Conservation (phyloP, 2,113 vertebrate genomes). For the Vulpes lagopus region DNA sequence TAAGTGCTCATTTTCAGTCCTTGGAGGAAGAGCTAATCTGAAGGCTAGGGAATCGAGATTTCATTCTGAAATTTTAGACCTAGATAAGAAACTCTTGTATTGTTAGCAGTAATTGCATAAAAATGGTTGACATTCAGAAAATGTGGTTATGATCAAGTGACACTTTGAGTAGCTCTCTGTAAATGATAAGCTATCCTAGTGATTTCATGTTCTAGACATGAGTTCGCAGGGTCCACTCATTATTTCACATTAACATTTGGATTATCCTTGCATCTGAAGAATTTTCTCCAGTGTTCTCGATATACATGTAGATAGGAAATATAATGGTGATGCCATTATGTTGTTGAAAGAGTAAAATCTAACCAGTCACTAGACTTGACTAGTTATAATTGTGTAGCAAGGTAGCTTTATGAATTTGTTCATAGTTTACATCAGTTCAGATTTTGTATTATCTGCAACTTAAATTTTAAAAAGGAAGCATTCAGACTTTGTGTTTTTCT, state of each 20-base stretch:
- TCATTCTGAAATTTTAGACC: neutral
- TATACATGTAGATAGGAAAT: neutral
- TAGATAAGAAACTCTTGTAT: neutral
- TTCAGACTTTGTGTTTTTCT: slow-evolving; percentile 42
- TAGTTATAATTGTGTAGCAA: neutral
- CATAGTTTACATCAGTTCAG: neutral
- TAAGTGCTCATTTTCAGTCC: slow-evolving; percentile 12
- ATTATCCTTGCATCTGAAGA: neutral
- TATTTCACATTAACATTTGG: slow-evolving; percentile 12
- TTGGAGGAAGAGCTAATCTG: neutral
- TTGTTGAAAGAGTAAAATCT: slow-evolving; percentile 37
- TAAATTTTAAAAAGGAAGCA: slow-evolving; percentile 21
- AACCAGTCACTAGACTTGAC: slow-evolving; percentile 4
- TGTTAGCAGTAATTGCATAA: neutral
- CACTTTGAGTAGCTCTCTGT: neutral
- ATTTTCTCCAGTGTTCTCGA: neutral
- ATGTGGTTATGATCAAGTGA: neutral
- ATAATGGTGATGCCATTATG: slow-evolving; percentile 15
- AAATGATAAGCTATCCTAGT: neutral
- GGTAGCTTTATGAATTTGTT: neutral
- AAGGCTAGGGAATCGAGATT: neutral
- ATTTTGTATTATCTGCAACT: slow-evolving; percentile 39
- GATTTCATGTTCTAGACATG: slow-evolving; percentile 7
- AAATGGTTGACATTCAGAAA: slow-evolving; percentile 42
- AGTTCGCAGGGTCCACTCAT: slow-evolving; percentile 16